Base-by-base conservation (phyloP, 2,113 vertebrate species). In the Amia ocellicauda region DNA sequence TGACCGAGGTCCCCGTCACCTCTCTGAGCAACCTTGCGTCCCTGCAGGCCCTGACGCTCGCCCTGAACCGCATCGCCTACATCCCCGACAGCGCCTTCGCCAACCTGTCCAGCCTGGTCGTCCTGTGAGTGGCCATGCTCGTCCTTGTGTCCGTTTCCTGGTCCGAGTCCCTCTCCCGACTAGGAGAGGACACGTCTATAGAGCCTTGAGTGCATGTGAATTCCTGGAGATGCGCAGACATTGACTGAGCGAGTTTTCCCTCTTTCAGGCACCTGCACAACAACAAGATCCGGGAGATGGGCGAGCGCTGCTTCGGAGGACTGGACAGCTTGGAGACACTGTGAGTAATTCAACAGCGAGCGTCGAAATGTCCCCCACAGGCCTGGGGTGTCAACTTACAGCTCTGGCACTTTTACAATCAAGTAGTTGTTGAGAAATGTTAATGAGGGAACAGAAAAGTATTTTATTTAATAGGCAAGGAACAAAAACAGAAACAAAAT, bases 41-140 rank as follows among this genome's bases (percentile, higher is more conserved):
- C 50, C 90, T 99, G 64, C 97, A 98, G 78, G 97, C 97, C 0
- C 80, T 99, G 36, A 99, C 97, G 0, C 72, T 99, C 86, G 97
- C 96, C 0, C 94, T 99, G 28, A 99, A 99, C 85, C 91, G 88
- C 76, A 98, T 99, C 77, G 81, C 87, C 0, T 81, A 84, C 84
- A 92, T 99, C 78, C 93, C 94, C 0, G 91, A 98, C 86, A 90
- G 90, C 51, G 94, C 95, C 10, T 99, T 99, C 45, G 85, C 91
- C 68, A 99, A 99, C 82, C 96, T 99, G 58, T 94, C 94, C 22
- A 98, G 94, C 66, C 89, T 99, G 1, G 95, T 99, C 27, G 97
- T 99, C 53, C 83, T 99, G 96, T 99, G 84, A 93, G 97, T 94
- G 17, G 31, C 31, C 31, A 5, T 5, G 31, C 5, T 11, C 5